These are phyloP conservation scores for Malurus elegans DNA, from an alignment of 2,113 vertebrate genomes.

Conservation along the genomic window DNA sequence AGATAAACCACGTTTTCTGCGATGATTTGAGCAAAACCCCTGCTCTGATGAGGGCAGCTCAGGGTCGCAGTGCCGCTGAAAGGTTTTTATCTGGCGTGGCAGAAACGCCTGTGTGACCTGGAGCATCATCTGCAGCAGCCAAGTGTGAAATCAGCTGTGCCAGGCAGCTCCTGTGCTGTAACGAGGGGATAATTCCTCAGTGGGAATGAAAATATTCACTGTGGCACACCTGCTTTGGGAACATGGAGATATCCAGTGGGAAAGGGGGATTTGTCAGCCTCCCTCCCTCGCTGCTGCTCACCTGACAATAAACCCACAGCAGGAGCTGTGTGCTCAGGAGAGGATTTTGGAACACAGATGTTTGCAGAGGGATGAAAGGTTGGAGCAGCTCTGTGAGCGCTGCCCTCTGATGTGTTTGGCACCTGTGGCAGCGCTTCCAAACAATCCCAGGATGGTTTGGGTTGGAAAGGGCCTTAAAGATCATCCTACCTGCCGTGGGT, in stretches of 20 bases:
- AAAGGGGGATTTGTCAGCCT: conserved; percentile 6
- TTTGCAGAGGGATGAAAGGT: not conserved
- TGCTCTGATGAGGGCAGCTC: not conserved
- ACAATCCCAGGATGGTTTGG: not conserved
- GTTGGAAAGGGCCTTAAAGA: not conserved
- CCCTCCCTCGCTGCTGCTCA: not conserved
- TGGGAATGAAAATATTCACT: conserved; percentile 16
- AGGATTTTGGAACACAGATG: not conserved
- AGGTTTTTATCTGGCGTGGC: not conserved
- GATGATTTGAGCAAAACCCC: not conserved
- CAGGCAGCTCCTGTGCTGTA: not conserved
- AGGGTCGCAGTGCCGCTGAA: not conserved
- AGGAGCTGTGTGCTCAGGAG: not conserved
- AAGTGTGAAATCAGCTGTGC: conserved; percentile 20
- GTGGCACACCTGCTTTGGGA: not conserved
- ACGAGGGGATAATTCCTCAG: conserved; percentile 11
- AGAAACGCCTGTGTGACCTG: not conserved
- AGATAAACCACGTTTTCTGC: not conserved
- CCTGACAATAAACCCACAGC: not conserved
- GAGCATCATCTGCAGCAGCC: not conserved
- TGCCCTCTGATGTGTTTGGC: not conserved
- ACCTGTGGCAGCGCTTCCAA: not conserved
- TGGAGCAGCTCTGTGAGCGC: not conserved
- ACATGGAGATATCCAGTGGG: not conserved
- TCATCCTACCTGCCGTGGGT: rapidly evolving